phyloP scores from a whole-genome alignment of 2,113 vertebrate species.

The Trichomycterus rosablanca region DNA sequence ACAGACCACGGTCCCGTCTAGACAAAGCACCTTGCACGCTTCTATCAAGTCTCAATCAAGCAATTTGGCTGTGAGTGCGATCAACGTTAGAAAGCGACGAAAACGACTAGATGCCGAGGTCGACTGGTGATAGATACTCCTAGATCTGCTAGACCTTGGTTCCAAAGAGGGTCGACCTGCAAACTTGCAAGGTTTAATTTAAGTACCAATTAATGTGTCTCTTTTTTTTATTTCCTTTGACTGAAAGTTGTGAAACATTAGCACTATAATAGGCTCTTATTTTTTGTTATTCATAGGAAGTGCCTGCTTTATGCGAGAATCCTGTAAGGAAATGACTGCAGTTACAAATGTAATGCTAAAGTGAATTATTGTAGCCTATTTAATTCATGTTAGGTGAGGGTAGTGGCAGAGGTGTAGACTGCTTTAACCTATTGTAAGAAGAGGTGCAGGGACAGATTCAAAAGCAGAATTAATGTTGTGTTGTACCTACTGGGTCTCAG shows the following conservation, averaged over 20 bases:
- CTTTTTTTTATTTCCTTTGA: conserved; percentile 34
- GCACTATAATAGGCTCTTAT: conserved; percentile 68
- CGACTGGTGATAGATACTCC: conserved; percentile 90
- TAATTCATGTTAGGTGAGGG: conserved; percentile 20
- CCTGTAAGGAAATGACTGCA: conserved; percentile 13
- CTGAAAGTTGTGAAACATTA: conserved; percentile 58
- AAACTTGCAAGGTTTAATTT: conserved; percentile 96
- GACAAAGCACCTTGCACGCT: conserved; percentile 81
- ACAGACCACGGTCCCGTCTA: conserved; percentile 83
- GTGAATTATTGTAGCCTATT: conserved; percentile 15
- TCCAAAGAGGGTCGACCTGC: conserved; percentile 94
- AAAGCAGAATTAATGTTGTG: conserved; percentile 11
- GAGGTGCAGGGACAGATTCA: conserved; percentile 22
- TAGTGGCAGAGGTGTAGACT: conserved; percentile 22
- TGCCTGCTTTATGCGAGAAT: conserved; percentile 72
- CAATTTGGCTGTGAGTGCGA: conserved; percentile 90
- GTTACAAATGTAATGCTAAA: conserved; percentile 22
- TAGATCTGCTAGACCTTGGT: conserved; percentile 89
- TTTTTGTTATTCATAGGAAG: conserved; percentile 49
- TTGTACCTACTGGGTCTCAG: background rate
- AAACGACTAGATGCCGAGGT: conserved; percentile 90
- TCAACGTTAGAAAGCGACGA: conserved; percentile 91
- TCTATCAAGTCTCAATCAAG: conserved; percentile 93
- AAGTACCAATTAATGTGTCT: conserved; percentile 88
- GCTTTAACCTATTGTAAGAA: conserved; percentile 23